Base-by-base conservation (phyloP, 2,888 invertebrate species). In the Amphipoea lucens region DNA sequence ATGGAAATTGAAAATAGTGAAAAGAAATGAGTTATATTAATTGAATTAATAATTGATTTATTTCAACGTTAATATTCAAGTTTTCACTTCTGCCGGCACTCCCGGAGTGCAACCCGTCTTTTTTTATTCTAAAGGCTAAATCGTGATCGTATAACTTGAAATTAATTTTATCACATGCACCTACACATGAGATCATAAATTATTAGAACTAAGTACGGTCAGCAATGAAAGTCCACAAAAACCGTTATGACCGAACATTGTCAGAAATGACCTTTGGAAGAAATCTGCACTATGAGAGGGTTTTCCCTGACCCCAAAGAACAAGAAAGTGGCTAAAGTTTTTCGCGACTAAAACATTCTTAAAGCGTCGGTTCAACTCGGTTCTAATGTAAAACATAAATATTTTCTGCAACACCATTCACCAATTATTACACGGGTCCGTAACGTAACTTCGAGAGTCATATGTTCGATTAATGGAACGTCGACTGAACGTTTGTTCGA, bases 331-430 rank as follows among this genome's bases (percentile, higher is more conserved):
- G 23, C 40, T 45, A 45, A 45, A 45, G 45, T 11, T 45, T 45
- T 45, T 45, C 11, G 45, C 11, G 45, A 11, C 45, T 45, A 11
- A 11, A 45, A 48, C 45, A 48, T 12, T 12, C 4, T 4, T 48
- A 48, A 0, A 12, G 45, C 45, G 12, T 48, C 23, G 23, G 4
- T 23, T 12, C n/a, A 62, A 48, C 45, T 48, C 12, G 12, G 51
- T 36, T 69, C 51, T 81, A 51, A 70, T 63, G n/a, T 40, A 79
- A 79, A 48, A 66, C 29, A 60, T 29, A 67, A 51, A 79, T 67
- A 42, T 78, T 80, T 63, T 45, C 36, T 45, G 54, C n/a, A 63
- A 63, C 40, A 40, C 40, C 40, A 40, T 36, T 3, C 12, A 40
- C 4, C 23, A 45, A 23, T 67, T 54, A 67, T 17, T 57, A 36